Evolutionary conservation across 2,888 invertebrate genomes (phyloP).

Genomic region (Neuroscelio doddi): DNA sequence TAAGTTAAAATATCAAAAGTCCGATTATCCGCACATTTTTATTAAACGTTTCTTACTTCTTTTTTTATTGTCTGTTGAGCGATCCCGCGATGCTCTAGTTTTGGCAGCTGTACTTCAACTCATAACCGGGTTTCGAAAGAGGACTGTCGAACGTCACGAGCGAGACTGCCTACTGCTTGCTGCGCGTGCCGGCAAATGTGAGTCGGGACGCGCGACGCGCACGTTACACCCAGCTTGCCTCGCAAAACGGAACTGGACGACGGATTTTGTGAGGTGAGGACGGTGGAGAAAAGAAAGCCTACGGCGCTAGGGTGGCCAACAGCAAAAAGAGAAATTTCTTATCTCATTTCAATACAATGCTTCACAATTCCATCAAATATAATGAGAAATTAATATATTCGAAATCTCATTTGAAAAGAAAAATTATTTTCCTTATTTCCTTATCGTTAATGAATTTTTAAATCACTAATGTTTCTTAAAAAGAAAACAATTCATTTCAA

Average conservation of each 20-base stretch:
- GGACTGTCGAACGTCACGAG: conserved; percentile 13
- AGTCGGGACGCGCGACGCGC: conserved; percentile 11
- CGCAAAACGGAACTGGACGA: conserved; percentile 35
- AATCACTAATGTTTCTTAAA: too few relatives aligned
- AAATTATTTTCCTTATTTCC: too few relatives aligned
- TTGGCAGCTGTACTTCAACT: not conserved
- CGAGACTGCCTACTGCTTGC: conserved; percentile 14
- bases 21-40: too few relatives aligned
- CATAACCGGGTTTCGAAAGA: conserved; percentile 18
- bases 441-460: too few relatives aligned
- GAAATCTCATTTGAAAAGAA: too few relatives aligned
- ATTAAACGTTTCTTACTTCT: too few relatives aligned
- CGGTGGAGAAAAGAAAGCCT: conserved; percentile 27
- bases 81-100: conserved; percentile 1
- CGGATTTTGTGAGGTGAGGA: conserved; percentile 26
- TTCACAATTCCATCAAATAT: too few relatives aligned
- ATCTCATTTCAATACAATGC: too few relatives aligned
- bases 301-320: conserved; percentile 39
- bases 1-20: too few relatives aligned
- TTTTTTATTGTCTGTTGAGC: not conserved
- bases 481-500: too few relatives aligned
- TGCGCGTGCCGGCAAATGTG: conserved; percentile 26
- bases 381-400: too few relatives aligned
- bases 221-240: conserved; percentile 33
- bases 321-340: too few relatives aligned